phyloP scores from a whole-genome alignment of 2,113 vertebrate species.

The Loxodonta africana region DNA sequence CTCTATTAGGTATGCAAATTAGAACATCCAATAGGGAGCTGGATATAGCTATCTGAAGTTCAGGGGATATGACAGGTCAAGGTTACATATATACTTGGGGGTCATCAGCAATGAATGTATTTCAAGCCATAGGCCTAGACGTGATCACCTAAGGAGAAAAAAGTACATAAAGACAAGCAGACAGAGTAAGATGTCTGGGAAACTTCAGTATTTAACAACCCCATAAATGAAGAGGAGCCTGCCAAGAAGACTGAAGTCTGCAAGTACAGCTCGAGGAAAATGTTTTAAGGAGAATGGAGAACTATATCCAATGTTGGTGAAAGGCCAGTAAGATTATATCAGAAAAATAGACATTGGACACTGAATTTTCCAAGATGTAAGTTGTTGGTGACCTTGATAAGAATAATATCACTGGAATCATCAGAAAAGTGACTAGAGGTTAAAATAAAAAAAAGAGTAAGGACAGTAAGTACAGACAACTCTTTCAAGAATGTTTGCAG shows the following conservation, averaged over 20 bases:
- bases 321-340: background rate
- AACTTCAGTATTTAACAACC: background rate
- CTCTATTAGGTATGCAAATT: background rate
- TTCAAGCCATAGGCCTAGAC: background rate
- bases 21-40: background rate
- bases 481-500: background rate
- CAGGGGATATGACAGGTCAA: background rate
- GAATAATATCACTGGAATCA: background rate
- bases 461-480: background rate
- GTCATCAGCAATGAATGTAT: background rate
- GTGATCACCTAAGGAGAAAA: background rate
- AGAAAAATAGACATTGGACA: background rate
- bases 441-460: background rate
- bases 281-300: background rate
- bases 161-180: background rate
- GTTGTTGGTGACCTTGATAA: background rate
- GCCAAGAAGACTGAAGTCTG: background rate
- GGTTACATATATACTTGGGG: background rate
- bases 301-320: background rate
- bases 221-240: background rate
- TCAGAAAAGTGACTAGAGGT: background rate
- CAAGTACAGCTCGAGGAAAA: background rate
- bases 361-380: background rate
- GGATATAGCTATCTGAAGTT: background rate
- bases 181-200: background rate